Conservation (phyloP, 2,888 invertebrate species). For the Lithosia quadra region DNA sequence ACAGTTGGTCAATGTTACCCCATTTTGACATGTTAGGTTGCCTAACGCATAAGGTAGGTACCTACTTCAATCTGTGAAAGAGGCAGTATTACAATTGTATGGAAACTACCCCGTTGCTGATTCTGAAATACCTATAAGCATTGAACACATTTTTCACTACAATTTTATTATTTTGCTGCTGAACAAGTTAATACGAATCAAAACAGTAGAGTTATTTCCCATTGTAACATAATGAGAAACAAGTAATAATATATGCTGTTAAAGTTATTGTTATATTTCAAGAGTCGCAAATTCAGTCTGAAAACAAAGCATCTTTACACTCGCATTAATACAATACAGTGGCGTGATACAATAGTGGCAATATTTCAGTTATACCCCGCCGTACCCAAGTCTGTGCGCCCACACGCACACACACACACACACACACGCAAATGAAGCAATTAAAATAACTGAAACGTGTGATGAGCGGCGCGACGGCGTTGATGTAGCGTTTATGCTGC, state of each 20-base stretch:
- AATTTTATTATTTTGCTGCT: not conserved
- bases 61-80: no score
- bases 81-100: no score
- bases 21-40: no score
- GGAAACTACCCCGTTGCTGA: no score
- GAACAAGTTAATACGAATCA: not conserved
- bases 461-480: constrained; percentile 64
- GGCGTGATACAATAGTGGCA: not conserved
- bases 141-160: no score
- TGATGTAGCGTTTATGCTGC: constrained; percentile 38
- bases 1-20: no score
- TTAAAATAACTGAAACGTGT: constrained; percentile 71
- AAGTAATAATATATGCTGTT: not conserved
- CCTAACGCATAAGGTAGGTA: no score
- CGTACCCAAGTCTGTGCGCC: not conserved
- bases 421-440: constrained; percentile 60
- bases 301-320: not conserved
- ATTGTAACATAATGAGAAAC: not conserved
- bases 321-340: not conserved
- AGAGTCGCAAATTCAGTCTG: not conserved
- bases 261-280: not conserved
- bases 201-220: not conserved
- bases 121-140: no score
- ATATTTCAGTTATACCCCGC: not conserved
- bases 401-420: not conserved